Base-by-base conservation (phyloP, 2,888 invertebrate genomes). In the Leucania comma region DNA sequence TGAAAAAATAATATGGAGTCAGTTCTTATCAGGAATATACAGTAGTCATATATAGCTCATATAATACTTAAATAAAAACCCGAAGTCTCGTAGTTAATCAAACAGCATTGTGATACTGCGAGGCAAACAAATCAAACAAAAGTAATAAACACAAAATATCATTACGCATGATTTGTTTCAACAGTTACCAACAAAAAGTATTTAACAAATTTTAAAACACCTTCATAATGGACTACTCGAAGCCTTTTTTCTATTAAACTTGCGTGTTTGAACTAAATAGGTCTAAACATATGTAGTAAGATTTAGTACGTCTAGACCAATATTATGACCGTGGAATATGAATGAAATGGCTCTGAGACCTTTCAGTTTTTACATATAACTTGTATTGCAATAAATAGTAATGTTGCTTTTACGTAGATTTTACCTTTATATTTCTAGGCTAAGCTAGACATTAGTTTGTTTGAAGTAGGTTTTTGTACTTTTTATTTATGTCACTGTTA, bases 291-390 rank as follows among this genome's bases (percentile, higher is more conserved):
- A 74, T 79, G 68, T 60, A 71, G 56, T 29, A 70, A 69, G 78
- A 82, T 84, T 84, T 80, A 84, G 67, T 82, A 50, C 46, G 84
- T 84, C 82, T 84, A 84, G 84, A 84, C 84, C 64, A 61, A 72
- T 71, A 62, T 72, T 68, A 82, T 60, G 56, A 22, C 54, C 22
- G 62, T 68, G 61, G 72, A 76, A 73, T 82, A 68, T 80, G 72
- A 73, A 74, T 75, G 63, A 67, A 70, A 68, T 54, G 54, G 54
- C 64, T 62, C 51, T 32, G 54, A 24, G 75, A 68, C 67, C 68
- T 78, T 73, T 64, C 1, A 22, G 22, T 65, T 67, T 75, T 58
- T 62, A 63, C 42, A 65, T 59, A 68, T 67, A 50, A 72, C 32
- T 14, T 63, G 12, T 63, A 46, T 69, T 75, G 62, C 14, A 35